These are phyloP conservation scores for Sarcophaga rosellei DNA, from an alignment of 2,888 invertebrate species.

Conservation along the genomic window DNA sequence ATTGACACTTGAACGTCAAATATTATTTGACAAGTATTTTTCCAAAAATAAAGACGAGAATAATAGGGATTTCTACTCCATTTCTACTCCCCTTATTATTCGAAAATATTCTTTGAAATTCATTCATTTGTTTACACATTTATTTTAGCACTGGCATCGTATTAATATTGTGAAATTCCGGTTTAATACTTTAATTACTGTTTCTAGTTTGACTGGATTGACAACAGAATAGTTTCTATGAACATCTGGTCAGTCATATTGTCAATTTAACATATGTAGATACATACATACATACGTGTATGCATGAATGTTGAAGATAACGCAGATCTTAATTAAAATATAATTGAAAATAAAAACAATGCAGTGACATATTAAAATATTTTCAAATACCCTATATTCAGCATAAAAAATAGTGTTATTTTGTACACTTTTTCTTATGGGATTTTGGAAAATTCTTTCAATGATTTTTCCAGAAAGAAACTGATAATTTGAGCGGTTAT, in stretches of 20 bases:
- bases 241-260: constrained; percentile 16
- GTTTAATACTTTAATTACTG: not conserved
- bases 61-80: too few relatives aligned
- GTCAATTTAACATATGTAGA: constrained; percentile 27
- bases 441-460: too few relatives aligned
- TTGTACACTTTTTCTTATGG: too few relatives aligned
- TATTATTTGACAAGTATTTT: not conserved
- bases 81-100: too few relatives aligned
- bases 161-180: not conserved
- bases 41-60: not conserved
- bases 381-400: not conserved
- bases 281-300: not conserved
- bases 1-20: not conserved
- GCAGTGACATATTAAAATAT: not conserved
- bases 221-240: constrained; percentile 7
- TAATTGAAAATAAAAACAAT: not conserved
- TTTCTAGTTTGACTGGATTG: constrained; percentile 32
- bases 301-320: constrained; percentile 27
- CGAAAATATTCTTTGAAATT: not conserved
- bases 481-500: too few relatives aligned
- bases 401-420: too few relatives aligned
- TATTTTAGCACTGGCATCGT: not conserved
- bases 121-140: not conserved
- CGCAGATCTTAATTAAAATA: constrained; percentile 53
- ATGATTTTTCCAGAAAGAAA: too few relatives aligned